These are phyloP conservation scores for Oreotrochilus melanogaster DNA, from an alignment of 2,113 vertebrate genomes.

Conservation along the genomic window DNA sequence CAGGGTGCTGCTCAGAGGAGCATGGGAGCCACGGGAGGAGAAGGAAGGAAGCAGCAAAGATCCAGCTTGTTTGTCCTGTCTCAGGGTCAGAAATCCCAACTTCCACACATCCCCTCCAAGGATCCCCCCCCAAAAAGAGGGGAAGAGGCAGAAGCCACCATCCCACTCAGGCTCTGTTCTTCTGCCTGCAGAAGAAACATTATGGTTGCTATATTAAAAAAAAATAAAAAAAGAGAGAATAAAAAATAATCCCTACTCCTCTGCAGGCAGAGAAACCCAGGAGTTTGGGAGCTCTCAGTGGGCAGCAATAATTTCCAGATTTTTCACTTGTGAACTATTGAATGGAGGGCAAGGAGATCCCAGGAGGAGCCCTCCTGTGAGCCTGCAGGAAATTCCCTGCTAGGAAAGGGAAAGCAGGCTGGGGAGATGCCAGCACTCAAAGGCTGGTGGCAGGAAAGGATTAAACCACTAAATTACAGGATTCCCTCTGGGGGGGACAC, in stretches of 20 bases:
- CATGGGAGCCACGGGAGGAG: neutral
- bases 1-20: neutral
- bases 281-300: neutral
- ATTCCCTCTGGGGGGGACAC: constrained; percentile 37
- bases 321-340: neutral
- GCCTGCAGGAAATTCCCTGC: constrained; percentile 4
- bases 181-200: neutral
- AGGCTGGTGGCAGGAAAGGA: constrained; percentile 43
- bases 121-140: neutral
- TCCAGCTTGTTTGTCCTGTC: neutral
- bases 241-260: neutral
- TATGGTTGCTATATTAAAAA: neutral
- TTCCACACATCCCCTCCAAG: neutral
- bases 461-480: constrained; percentile 15
- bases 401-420: neutral
- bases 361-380: neutral
- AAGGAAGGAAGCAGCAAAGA: neutral
- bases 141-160: neutral
- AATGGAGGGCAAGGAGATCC: neutral
- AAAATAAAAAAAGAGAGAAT: neutral
- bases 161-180: constrained; percentile 20
- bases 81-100: neutral
- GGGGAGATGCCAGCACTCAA: neutral
- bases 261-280: neutral
- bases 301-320: neutral